A percentile compares a stretch with the other conserved stretches of the same genome.
These are phyloP conservation scores for Heteractis magnifica DNA, from an alignment of 92 coral and sea anemone genomes.

Conservation along the genomic window DNA sequence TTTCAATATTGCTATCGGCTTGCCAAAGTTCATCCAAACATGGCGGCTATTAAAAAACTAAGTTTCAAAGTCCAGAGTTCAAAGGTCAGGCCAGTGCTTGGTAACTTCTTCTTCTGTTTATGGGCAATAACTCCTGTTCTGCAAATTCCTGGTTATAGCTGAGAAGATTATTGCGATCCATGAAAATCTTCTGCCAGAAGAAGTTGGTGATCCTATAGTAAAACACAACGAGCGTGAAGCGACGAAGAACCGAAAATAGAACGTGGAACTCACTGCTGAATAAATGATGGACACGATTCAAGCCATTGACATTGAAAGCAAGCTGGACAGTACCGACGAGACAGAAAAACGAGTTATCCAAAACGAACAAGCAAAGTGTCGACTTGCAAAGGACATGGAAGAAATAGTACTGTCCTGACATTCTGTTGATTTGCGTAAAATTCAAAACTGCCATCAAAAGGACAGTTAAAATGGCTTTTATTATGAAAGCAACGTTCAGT, in stretches of 20 bases:
- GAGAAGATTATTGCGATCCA: slow-evolving; percentile 52
- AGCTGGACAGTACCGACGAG: slow-evolving; percentile 43
- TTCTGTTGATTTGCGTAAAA: slow-evolving; percentile 35
- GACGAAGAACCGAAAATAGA: slow-evolving; percentile 35
- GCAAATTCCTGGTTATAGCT: slow-evolving; percentile 35
- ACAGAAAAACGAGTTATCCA: slow-evolving; percentile 20
- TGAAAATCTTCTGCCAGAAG: slow-evolving; percentile 51
- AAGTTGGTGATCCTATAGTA: slow-evolving; percentile 35
- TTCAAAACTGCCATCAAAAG: slow-evolving; percentile 30
- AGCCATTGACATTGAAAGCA: slow-evolving; percentile 49
- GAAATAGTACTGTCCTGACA: slow-evolving; percentile 6
- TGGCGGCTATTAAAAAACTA: background rate
- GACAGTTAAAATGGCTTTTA: slow-evolving; percentile 11
- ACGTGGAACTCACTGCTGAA: slow-evolving; percentile 21
- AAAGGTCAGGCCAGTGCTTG: background rate
- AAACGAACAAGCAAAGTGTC: slow-evolving; percentile 21
- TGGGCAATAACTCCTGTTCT: background rate
- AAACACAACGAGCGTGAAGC: slow-evolving; percentile 34
- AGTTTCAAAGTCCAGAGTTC: background rate
- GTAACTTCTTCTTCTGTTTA: background rate
- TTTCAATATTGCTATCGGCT: too few relatives aligned
- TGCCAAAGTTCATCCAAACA: too few relatives aligned
- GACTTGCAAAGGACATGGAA: slow-evolving; percentile 27
- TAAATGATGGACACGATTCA: slow-evolving; percentile 15
- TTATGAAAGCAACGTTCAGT: slow-evolving; percentile 7